A percentile compares a stretch with the other conserved stretches of the same genome.
phyloP scores from a whole-genome alignment of 2,113 vertebrate genomes.

The Jacana jacana region DNA sequence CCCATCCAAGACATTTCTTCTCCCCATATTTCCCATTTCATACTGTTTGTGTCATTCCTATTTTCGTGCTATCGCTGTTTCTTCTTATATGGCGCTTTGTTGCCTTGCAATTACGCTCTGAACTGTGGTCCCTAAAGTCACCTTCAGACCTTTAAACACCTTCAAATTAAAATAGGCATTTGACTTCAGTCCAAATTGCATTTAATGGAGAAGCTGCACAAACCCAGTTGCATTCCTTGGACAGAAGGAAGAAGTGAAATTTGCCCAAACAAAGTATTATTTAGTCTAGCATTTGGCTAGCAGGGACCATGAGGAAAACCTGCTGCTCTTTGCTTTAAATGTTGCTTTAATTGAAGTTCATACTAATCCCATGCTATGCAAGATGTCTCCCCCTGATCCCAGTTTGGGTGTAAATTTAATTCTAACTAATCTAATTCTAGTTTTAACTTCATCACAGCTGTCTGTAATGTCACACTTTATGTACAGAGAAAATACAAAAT shows the following conservation, averaged over 20 bases:
- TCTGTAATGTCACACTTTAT: neutral
- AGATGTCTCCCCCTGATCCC: neutral
- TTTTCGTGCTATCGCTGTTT: neutral
- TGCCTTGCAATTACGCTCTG: neutral
- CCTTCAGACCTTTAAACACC: slow-evolving; percentile 20
- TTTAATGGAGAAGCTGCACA: neutral
- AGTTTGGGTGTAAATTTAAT: neutral
- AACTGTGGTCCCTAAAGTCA: neutral
- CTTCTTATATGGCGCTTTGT: neutral
- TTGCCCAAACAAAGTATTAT: slow-evolving; percentile 35
- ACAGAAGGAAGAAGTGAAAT: slow-evolving; percentile 4
- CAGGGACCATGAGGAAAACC: neutral
- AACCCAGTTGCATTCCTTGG: neutral
- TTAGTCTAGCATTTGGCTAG: slow-evolving; percentile 19
- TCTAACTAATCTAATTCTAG: neutral
- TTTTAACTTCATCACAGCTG: neutral
- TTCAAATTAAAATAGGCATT: neutral
- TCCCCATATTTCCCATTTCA: slow-evolving; percentile 43
- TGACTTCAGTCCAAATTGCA: neutral
- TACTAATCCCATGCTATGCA: neutral
- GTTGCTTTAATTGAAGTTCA: slow-evolving; percentile 5
- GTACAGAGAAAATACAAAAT: neutral
- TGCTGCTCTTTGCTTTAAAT: neutral
- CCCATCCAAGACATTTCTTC: slow-evolving; percentile 11
- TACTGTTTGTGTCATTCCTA: neutral